phyloP scores from a whole-genome alignment of 2,888 invertebrate genomes.

The Zele albiditarsus region DNA sequence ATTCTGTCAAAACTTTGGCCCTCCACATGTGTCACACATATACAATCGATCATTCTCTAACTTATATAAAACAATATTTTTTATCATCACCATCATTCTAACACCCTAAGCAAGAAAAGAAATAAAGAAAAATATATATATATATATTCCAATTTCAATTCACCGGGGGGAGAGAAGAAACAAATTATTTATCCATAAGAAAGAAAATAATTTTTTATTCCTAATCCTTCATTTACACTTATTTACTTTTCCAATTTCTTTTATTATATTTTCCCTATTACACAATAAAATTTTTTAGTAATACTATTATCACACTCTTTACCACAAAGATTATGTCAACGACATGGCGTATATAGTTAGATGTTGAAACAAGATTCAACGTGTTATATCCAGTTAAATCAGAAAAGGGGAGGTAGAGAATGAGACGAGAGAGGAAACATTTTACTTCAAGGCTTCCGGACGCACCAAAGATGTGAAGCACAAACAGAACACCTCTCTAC shows the following conservation, averaged over 20 bases:
- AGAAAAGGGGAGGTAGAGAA: background rate
- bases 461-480: background rate
- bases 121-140: background rate
- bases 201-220: background rate
- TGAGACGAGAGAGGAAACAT: background rate
- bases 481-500: background rate
- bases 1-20: background rate
- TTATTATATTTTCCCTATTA: background rate
- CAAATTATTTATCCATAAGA: background rate
- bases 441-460: slow-evolving; percentile 11
- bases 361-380: slow-evolving; percentile 13
- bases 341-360: background rate
- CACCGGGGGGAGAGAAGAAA: background rate
- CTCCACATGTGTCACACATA: background rate
- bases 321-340: slow-evolving; percentile 8
- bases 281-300: background rate
- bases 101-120: background rate
- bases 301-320: slow-evolving; percentile 4
- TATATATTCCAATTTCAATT: background rate
- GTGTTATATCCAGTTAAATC: background rate
- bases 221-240: slow-evolving; percentile 4
- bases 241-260: background rate
- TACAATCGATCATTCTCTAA: background rate
- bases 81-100: too few species aligned
- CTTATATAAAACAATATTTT: background rate